Evolutionary conservation across 2,797 vertebrate genomes (phyloP).

Genomic region (Anguilla megastoma): DNA sequence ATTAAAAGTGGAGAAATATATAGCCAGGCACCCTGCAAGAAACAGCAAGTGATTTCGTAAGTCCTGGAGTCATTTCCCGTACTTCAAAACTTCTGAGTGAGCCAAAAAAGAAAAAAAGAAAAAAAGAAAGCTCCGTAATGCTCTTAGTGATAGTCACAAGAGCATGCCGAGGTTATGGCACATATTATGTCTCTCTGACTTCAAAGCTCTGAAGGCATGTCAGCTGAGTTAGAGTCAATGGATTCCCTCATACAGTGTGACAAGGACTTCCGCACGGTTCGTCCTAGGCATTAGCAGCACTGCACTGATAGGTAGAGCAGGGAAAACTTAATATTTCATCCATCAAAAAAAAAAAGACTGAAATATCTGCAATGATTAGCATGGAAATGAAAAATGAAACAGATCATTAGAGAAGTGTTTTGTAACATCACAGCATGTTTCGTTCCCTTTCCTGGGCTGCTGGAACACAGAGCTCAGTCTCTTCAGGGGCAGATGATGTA

Average conservation of each 20-base stretch:
- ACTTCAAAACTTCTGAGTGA: conserved; percentile 10
- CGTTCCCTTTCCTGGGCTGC: not conserved
- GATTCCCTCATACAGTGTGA: not conserved
- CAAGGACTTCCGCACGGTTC: not conserved
- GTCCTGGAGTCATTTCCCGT: not conserved
- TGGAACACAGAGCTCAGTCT: not conserved
- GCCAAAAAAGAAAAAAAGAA: not conserved
- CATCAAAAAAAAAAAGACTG: not conserved
- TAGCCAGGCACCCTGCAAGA: not conserved
- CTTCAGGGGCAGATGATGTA: not conserved
- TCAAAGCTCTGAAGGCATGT: not conserved
- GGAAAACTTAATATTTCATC: not conserved
- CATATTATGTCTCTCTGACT: not conserved
- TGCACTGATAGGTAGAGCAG: not conserved
- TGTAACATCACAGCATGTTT: not conserved
- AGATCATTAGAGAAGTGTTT: conserved; percentile 7
- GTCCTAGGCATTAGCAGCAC: not conserved
- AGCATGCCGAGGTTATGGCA: not conserved
- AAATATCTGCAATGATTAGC: not conserved
- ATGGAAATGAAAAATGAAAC: not conserved
- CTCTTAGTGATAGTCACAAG: not conserved
- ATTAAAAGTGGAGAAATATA: not conserved
- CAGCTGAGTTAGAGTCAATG: not conserved
- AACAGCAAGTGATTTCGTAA: not conserved
- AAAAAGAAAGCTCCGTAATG: not conserved